These are phyloP conservation scores for Glaucomys volans DNA, from an alignment of 2,113 vertebrate species.

Conservation along the genomic window DNA sequence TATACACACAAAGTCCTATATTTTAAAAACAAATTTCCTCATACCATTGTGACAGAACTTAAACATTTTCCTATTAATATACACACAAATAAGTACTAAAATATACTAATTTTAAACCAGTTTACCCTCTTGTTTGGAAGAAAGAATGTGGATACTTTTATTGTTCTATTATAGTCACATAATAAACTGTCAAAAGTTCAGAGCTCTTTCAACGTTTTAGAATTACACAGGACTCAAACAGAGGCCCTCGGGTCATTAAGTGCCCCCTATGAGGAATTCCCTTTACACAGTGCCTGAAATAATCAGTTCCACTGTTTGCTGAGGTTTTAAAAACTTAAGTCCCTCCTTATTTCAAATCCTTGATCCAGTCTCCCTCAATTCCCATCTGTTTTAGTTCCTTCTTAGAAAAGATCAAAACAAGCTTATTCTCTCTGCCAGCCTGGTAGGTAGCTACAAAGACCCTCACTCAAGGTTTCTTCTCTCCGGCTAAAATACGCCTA, in stretches of 20 bases:
- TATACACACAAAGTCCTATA: not conserved
- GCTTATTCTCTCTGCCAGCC: not conserved
- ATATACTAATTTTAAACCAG: constrained; percentile 32
- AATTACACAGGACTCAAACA: constrained; percentile 41
- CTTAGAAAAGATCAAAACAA: not conserved
- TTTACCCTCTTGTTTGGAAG: not conserved
- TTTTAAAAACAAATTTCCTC: constrained; percentile 58
- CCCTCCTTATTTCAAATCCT: not conserved
- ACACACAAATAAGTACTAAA: not conserved
- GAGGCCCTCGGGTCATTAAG: constrained; percentile 21
- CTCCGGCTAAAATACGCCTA: not conserved
- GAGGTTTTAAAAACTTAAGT: not conserved
- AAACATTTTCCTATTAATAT: constrained; percentile 37
- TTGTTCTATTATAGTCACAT: constrained; percentile 27
- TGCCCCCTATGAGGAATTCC: not conserved
- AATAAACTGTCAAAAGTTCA: constrained; percentile 48
- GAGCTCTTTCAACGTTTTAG: constrained; percentile 36
- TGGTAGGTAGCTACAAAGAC: not conserved
- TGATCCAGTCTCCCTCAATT: not conserved
- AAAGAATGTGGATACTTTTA: constrained; percentile 21
- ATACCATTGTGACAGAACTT: constrained; percentile 21
- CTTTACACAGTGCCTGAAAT: not conserved
- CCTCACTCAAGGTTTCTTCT: not conserved
- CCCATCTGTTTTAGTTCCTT: not conserved
- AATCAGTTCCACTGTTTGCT: not conserved